phyloP scores from a whole-genome alignment of 2,888 invertebrate genomes.

The Ochropleura plecta region DNA sequence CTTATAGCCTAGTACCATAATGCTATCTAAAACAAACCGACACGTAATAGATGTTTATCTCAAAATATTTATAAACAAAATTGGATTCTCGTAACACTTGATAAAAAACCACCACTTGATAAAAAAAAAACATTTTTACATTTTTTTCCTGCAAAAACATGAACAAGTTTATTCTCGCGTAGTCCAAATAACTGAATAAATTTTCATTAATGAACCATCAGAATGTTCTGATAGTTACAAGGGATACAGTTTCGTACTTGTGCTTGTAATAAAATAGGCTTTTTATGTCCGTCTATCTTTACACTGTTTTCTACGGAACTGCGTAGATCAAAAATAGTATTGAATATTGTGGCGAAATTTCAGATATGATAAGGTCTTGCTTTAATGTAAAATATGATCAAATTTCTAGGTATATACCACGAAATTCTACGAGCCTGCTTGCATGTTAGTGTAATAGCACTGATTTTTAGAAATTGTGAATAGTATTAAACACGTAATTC shows the following conservation, averaged over 20 bases:
- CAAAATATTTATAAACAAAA: constrained; percentile 44
- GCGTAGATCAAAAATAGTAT: constrained; percentile 17
- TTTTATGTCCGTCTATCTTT: constrained; percentile 40
- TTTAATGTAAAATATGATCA: background rate
- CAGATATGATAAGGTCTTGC: background rate
- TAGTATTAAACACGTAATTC: background rate
- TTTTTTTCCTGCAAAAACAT: constrained; percentile 44
- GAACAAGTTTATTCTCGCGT: constrained; percentile 40
- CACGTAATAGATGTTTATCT: constrained; percentile 49
- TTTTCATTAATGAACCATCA: constrained; percentile 61
- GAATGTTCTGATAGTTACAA: constrained; percentile 48
- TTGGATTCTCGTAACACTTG: constrained; percentile 42
- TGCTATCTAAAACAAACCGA: constrained; percentile 13
- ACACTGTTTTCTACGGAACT: constrained; percentile 25
- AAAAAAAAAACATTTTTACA: constrained; percentile 28
- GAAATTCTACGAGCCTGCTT: too few relatives aligned
- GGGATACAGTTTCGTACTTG: constrained; percentile 32
- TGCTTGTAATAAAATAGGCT: constrained; percentile 48
- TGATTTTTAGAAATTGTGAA: too few relatives aligned
- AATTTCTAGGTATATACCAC: background rate
- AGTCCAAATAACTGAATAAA: constrained; percentile 56
- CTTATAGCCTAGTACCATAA: constrained; percentile 3
- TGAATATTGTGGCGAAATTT: constrained; percentile 35
- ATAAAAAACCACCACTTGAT: constrained; percentile 47
- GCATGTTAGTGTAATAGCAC: too few relatives aligned